Evolutionary conservation across 2,888 invertebrate genomes (phyloP).

Genomic region (Limnephilus marmoratus): DNA sequence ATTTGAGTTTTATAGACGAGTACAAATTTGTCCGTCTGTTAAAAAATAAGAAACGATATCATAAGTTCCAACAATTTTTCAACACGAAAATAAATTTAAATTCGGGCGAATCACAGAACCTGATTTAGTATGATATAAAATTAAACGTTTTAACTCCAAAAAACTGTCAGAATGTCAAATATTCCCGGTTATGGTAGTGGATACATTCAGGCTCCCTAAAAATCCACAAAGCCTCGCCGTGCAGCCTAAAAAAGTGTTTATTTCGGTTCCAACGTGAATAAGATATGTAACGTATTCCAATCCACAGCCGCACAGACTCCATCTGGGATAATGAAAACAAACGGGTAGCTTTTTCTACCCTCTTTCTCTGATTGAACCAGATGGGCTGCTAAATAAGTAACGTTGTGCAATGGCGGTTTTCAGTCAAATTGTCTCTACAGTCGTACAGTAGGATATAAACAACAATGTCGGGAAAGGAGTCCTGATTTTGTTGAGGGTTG

Average conservation of each 20-base stretch:
- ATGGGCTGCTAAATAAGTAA: neutral
- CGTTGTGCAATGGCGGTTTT: neutral
- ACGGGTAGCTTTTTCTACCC: neutral
- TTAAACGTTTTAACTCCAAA: too few species aligned
- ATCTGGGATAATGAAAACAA: neutral
- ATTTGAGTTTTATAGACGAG: too few species aligned
- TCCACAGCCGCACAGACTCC: neutral
- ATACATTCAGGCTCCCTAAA: neutral
- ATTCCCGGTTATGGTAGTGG: neutral
- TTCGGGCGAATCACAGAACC: too few species aligned
- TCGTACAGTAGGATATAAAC: neutral
- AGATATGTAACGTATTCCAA: neutral
- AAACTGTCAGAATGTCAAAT: too few species aligned
- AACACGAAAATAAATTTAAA: too few species aligned
- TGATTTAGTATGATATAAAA: too few species aligned
- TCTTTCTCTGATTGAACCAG: neutral
- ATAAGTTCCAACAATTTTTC: too few species aligned
- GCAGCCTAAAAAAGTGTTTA: neutral
- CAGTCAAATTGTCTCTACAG: neutral
- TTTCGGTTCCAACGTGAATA: neutral
- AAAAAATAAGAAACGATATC: too few species aligned
- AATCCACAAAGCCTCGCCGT: neutral
- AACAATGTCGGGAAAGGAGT: neutral
- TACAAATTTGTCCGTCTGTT: too few species aligned
- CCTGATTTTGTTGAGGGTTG: neutral